A percentile compares a stretch with the other conserved stretches of the same genome.
phyloP scores from a whole-genome alignment of 2,113 vertebrate genomes.

The Leptobrachium leishanense region DNA sequence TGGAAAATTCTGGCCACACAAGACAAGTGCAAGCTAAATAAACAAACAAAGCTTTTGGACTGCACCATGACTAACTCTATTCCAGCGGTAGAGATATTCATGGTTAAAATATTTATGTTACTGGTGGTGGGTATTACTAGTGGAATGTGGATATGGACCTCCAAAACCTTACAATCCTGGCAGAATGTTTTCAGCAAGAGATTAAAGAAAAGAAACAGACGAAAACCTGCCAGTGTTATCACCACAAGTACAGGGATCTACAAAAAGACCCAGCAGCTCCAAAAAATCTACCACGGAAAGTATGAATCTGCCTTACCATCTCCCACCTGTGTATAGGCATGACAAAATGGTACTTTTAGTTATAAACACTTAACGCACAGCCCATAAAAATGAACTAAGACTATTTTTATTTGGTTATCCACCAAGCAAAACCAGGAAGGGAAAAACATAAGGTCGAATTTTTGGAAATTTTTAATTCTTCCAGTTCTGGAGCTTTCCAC shows the following conservation, averaged over 20 bases:
- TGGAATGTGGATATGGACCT: constrained; percentile 98
- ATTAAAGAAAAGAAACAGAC: constrained; percentile 79
- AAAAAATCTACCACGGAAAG: constrained; percentile 81
- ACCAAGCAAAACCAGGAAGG: constrained; percentile 18
- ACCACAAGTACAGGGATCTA: constrained; percentile 80
- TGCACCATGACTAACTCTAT: constrained; percentile 87
- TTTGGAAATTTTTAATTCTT: background rate
- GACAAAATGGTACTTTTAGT: background rate
- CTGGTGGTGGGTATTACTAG: constrained; percentile 96
- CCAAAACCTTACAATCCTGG: constrained; percentile 96
- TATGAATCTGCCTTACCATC: constrained; percentile 79
- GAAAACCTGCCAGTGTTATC: constrained; percentile 87
- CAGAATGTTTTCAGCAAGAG: constrained; percentile 88
- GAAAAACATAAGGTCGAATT: background rate
- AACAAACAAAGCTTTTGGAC: constrained; percentile 70
- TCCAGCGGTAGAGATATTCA: constrained; percentile 92
- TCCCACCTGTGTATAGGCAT: constrained; percentile 84
- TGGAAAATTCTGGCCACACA: constrained; percentile 82
- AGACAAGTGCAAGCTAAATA: constrained; percentile 75
- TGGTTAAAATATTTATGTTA: constrained; percentile 96
- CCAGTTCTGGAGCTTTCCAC: background rate
- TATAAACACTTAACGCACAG: constrained; percentile 6
- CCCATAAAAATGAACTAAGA: constrained; percentile 47
- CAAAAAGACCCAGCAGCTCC: constrained; percentile 85
- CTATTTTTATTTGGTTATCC: constrained; percentile 3